These are phyloP conservation scores for Camponotus fellah DNA, from an alignment of 2,888 invertebrate genomes.

Conservation along the genomic window DNA sequence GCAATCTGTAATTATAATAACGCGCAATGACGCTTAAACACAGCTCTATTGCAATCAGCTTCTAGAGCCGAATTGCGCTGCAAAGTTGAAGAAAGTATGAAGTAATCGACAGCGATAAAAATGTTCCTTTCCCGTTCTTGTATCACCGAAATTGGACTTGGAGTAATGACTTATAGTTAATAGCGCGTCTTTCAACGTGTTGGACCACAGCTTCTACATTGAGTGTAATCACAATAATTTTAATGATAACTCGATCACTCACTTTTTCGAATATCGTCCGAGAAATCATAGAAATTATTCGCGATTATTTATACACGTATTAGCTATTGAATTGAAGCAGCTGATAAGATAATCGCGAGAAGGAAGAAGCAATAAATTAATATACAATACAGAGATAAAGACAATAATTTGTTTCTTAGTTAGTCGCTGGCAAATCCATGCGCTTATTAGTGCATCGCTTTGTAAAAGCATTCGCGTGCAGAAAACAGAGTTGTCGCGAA, in stretches of 20 bases:
- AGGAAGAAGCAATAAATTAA: background rate
- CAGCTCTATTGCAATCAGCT: constrained; percentile 4
- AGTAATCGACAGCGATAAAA: constrained; percentile 1
- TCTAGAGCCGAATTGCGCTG: background rate
- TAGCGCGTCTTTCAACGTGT: constrained; percentile 3
- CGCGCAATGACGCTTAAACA: constrained; percentile 3
- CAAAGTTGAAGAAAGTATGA: background rate
- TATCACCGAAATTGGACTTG: constrained; percentile 73
- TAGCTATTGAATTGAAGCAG: background rate
- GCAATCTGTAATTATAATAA: constrained; percentile 18
- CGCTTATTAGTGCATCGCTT: constrained; percentile 29
- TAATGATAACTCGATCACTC: background rate
- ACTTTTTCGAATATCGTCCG: background rate
- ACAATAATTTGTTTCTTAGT: background rate
- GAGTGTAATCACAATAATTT: background rate
- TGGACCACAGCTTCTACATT: background rate
- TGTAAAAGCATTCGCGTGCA: constrained; percentile 12
- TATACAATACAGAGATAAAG: constrained; percentile 8
- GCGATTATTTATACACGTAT: background rate
- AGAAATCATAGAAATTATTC: background rate
- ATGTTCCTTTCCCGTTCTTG: constrained; percentile 16
- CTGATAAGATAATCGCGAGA: background rate
- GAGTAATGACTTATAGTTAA: constrained; percentile 64
- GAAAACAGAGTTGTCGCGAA: constrained; percentile 12
- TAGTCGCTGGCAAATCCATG: constrained; percentile 16